Evolutionary conservation across 2,888 invertebrate genomes (phyloP).

Genomic region (Harpalus rubripes): DNA sequence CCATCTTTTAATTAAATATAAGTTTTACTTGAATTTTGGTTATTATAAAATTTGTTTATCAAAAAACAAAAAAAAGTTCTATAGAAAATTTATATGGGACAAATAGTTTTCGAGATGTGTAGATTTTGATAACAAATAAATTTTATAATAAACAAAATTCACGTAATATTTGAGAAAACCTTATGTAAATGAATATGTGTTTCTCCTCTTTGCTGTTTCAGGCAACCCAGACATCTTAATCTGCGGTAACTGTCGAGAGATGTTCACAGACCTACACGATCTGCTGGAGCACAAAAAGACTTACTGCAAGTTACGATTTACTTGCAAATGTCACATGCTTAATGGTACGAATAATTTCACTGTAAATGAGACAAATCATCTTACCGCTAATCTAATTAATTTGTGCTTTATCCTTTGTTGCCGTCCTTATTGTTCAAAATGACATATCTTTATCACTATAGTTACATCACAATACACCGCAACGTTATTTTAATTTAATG

Average conservation of each 20-base stretch:
- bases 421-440: neutral
- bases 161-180: too few species aligned
- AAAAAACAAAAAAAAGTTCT: too few species aligned
- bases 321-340: slow-evolving; percentile 83
- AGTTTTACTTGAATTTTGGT: too few species aligned
- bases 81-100: too few species aligned
- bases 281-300: slow-evolving; percentile 86
- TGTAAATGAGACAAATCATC: neutral
- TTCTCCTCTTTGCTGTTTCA: slow-evolving; percentile 74
- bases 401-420: neutral
- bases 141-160: too few species aligned
- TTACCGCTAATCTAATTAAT: neutral
- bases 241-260: slow-evolving; percentile 87
- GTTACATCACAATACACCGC: too few species aligned
- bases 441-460: too few species aligned
- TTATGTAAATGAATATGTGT: neutral
- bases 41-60: too few species aligned
- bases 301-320: slow-evolving; percentile 85
- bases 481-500: too few species aligned
- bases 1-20: too few species aligned
- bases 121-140: too few species aligned
- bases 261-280: slow-evolving; percentile 86
- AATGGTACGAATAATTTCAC: slow-evolving; percentile 71
- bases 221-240: slow-evolving; percentile 87
- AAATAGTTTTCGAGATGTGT: too few species aligned